Evolutionary conservation across 2,888 invertebrate genomes (phyloP), one percentile per base, ranked within the genome.

Genomic region (Temnothorax ravouxi): DNA sequence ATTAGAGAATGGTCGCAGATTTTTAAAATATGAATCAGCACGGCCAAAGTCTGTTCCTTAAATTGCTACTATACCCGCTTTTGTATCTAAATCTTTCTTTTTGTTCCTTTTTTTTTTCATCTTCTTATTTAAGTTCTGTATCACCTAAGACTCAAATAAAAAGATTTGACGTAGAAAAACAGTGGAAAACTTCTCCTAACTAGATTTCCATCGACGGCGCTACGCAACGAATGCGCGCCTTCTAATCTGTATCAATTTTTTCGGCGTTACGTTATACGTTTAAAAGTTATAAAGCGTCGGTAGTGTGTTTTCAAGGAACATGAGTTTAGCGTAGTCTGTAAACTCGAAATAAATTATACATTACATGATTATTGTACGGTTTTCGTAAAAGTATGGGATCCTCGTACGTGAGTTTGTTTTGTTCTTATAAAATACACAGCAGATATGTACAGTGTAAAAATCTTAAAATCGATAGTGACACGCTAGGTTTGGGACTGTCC

Each of bases 391-490:
- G 87, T 88, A 88, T 90, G 84, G 88, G 87, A 41, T 90, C 80
- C 84, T 77, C 54, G 15, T 67, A 66, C 25, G 18, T 38, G 87
- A 86, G 85, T 69, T 76, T 77, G 83, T 89, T 90, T 85, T 72
- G 79, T 86, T 88, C 91, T 92, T 91, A 92, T 89, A 93, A 92
- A 92, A 93, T 92, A 92, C 90, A 90, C 89, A 89, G 88, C 85
- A 92, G 92, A 92, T 92, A 92, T 92, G 91, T 92, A 92, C 92
- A 93, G 54, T 72, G 90, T 91, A 90, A 92, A 91, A 91, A 91
- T 80, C 88, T 90, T 90, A 88, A 86, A 87, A 88, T 88, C 86
- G 89, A 86, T 83, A 89, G 86, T 86, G 85, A 87, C 34, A 34
- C 47, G 86, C 89, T 90, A 90, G 84, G 72, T 89, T 90, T 91